Evolutionary conservation across 2,888 invertebrate species (phyloP), one percentile per base, ranked within the genome.

Genomic region (Physocephala rufipes): DNA sequence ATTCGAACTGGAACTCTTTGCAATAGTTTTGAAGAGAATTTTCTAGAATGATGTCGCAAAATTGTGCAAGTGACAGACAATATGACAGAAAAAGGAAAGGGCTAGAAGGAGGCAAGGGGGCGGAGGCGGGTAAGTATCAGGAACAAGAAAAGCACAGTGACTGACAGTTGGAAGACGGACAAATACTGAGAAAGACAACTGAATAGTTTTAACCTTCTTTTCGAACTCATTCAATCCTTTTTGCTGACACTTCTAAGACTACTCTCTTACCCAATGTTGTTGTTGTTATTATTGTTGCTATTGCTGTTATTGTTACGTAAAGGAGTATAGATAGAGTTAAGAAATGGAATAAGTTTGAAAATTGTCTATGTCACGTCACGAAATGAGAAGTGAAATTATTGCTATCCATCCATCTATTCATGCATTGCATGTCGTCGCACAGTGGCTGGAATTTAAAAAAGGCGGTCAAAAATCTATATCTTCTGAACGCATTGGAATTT

Each of bases 31-130:
- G 74, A 78, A 78, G 81, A 73, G 75, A 75, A 76, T 75, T n/a
- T 76, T 76, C 76, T 78, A 75, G 78, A 76, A 78, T 79, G 81
- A 82, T 82, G 81, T 82, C 82, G 81, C 83, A 80, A 82, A 82
- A 80, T 81, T 77, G 79, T 82, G 83, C 79, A 79, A 81, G 78
- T 84, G 84, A 84, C 84, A 82, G 81, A 81, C 80, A 82, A 80
- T 79, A 80, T 79, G 80, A 83, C 36, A 36, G 36, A n/a, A n/a
- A n/a, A n/a, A n/a, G 36, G 79, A 81, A 80, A 81, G 82, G 75
- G 69, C 65, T 19, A 47, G 81, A 82, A 79, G 78, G 82, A 82
- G 81, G 78, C 79, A 78, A 78, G 81, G 30, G 58, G 53, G 62
- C 62, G 78, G 82, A 82, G 81, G 78, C 79, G 78, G 78, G 81